phyloP scores from a whole-genome alignment of 1,140 invertebrate species.

The Papilio aristodemus region DNA sequence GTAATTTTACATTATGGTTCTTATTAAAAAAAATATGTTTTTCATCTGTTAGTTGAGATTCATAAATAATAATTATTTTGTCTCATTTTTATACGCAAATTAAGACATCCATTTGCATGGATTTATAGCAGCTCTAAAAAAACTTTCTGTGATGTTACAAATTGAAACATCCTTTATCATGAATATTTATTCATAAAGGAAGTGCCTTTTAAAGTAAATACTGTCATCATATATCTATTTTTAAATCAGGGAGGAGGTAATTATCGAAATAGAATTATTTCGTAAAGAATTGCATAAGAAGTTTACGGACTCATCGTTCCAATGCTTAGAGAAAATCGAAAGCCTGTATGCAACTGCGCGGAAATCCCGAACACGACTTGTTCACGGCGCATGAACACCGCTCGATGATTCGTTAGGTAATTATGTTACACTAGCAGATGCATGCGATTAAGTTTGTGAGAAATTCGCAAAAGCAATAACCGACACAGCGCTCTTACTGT shows the following conservation, averaged over 20 bases:
- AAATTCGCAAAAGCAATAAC: background rate
- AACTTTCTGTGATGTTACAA: no score
- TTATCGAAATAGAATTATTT: background rate
- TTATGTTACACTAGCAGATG: background rate
- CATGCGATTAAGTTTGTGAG: background rate
- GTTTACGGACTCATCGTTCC: background rate
- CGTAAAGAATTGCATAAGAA: background rate
- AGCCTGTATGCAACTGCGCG: conserved; percentile 4
- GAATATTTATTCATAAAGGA: no score
- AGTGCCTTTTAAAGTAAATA: no score
- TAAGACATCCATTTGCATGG: no score
- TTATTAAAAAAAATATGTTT: no score
- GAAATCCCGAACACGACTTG: background rate
- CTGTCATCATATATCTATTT: background rate
- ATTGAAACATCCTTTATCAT: no score
- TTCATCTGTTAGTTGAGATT: no score
- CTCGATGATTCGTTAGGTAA: background rate
- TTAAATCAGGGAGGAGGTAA: background rate
- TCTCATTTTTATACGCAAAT: no score
- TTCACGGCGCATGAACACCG: background rate
- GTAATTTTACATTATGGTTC: no score
- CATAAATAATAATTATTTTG: no score
- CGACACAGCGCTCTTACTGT: no score
- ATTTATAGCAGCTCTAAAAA: no score
- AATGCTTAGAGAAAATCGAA: conserved; percentile 3